Evolutionary conservation across 2,888 invertebrate genomes (phyloP), one percentile per base, ranked within the genome.

Genomic region (Lissocephala sabroskyi): DNA sequence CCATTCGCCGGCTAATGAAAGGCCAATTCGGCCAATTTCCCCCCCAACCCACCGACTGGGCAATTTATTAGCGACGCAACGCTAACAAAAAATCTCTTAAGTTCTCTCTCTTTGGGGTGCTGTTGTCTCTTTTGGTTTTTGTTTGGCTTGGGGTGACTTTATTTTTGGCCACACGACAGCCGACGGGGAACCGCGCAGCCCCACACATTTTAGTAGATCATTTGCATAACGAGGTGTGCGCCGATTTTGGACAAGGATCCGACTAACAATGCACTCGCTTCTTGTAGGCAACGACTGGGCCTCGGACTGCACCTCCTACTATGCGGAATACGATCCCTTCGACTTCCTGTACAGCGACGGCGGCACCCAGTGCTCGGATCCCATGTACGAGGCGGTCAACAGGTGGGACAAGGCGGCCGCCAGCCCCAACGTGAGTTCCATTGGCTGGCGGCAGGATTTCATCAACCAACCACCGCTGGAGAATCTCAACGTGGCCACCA

Each of bases 261-360:
- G 16, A 54, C 45, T 71, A 42, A 74, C 49, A 54, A 79, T 82
- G 73, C 70, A 79, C 66, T 81, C 82, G 65, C 62, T 84, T 81
- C 78, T 83, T 85, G 79, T 80, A 79, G 87, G 87, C 68, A 87
- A 86, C 65, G 88, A 87, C 65, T 80, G 85, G 51, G 86, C 85
- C 57, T 89, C 89, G 16, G 87, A 89, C 60, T 87, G 88, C 62
- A 86, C 87, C 50, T 90, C 90, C 43, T 89, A 92, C 58, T 92
- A 92, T 73, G 90, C 92, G 68, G 90, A 91, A 53, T 91, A 91
- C 76, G 91, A 92, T 83, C 92, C 91, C n/a, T 91, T 92, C 70
- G 92, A 92, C 80, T 92, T 91, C 80, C 88, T 92, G 82, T 90
- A 91, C 77, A 88, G 88, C 67, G 87, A 87, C 30, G 87, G 87